phyloP scores from a whole-genome alignment of 2,888 invertebrate species.

The Hirtodrosophila histrioides region DNA sequence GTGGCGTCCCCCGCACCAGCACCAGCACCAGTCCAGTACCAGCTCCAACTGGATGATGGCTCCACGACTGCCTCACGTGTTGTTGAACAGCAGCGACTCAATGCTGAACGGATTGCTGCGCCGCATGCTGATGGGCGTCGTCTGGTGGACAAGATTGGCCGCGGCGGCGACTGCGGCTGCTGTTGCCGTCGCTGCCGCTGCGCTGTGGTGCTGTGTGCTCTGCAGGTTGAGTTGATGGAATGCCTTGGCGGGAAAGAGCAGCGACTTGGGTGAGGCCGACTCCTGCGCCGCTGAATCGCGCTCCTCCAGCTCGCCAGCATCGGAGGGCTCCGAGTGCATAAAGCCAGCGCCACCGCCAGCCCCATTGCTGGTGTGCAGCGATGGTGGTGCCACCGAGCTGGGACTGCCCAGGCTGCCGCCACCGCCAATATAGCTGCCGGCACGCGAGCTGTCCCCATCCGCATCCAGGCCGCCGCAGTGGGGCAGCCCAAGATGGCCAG shows the following conservation, averaged over 20 bases:
- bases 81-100: conserved; percentile 91
- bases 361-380: conserved; percentile 54
- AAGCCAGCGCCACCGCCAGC: conserved; percentile 18
- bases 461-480: conserved; percentile 50
- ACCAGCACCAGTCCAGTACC: background rate
- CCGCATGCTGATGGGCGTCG: conserved; percentile 86
- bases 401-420: conserved; percentile 71
- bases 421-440: conserved; percentile 69
- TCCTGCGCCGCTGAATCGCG: conserved; percentile 45
- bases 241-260: conserved; percentile 69
- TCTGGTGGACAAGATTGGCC: conserved; percentile 81
- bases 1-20: conserved; percentile 6
- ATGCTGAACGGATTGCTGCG: conserved; percentile 93
- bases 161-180: conserved; percentile 72
- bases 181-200: conserved; percentile 50
- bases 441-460: conserved; percentile 69
- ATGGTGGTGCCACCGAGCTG: conserved; percentile 55
- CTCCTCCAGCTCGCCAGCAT: conserved; percentile 62
- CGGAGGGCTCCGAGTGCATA: conserved; percentile 54
- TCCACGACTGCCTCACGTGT: conserved; percentile 77
- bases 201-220: conserved; percentile 60
- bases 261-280: conserved; percentile 57
- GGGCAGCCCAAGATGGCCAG: conserved; percentile 51
- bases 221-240: conserved; percentile 77
- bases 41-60: conserved; percentile 15